Conservation (phyloP, 1,140 invertebrate genomes). For the Pachyrhynchus sulphureomaculatus region DNA sequence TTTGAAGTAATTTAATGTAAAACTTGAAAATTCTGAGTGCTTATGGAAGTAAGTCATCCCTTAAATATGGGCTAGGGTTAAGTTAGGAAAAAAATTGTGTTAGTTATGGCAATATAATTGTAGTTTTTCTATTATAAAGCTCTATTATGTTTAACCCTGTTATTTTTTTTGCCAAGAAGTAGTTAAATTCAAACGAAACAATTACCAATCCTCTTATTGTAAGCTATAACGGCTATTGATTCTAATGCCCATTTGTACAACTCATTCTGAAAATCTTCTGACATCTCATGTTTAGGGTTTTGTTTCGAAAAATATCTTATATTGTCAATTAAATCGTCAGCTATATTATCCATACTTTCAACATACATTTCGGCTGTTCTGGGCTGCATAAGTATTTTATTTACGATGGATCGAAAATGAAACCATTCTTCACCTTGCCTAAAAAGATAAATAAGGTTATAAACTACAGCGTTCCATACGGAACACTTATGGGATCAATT, state of each 20-base stretch:
- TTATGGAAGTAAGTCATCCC: too few species aligned
- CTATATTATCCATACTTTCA: conserved; percentile 53
- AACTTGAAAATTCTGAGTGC: too few species aligned
- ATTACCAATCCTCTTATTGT: conserved; percentile 63
- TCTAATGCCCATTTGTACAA: conserved; percentile 70
- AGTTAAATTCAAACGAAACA: too few species aligned
- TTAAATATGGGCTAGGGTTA: too few species aligned
- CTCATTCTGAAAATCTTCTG: conserved; percentile 60
- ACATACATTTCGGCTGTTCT: conserved; percentile 55
- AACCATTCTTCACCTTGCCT: conserved; percentile 61
- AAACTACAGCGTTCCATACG: too few species aligned
- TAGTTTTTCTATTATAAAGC: too few species aligned
- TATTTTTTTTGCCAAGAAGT: too few species aligned
- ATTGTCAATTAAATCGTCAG: conserved; percentile 55
- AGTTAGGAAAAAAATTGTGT: too few species aligned
- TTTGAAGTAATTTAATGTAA: too few species aligned
- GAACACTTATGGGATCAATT: too few species aligned
- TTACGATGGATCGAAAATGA: conserved; percentile 55
- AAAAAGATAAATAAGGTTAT: conserved; percentile 7
- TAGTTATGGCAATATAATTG: too few species aligned
- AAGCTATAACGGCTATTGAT: conserved; percentile 65
- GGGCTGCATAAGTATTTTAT: conserved; percentile 60
- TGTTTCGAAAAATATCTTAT: conserved; percentile 54
- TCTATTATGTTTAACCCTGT: too few species aligned
- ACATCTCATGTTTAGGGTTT: conserved; percentile 53